These are phyloP conservation scores for Amyelois transitella DNA, from an alignment of 1,140 invertebrate species.

Conservation along the genomic window DNA sequence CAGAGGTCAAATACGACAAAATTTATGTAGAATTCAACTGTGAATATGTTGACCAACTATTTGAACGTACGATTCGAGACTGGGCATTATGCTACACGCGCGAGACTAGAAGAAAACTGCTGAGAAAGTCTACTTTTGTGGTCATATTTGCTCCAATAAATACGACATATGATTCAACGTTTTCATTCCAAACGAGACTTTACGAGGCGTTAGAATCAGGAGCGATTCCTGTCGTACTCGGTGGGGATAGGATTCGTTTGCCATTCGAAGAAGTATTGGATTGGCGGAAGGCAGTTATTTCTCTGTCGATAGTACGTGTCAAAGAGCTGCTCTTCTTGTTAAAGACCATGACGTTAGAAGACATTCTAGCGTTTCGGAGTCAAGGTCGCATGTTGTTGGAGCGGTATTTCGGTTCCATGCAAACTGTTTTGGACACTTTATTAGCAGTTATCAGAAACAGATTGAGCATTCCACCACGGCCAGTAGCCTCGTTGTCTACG, in stretches of 20 bases:
- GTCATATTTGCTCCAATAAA: conserved; percentile 88
- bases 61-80: conserved; percentile 77
- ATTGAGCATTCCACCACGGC: conserved; percentile 88
- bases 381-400: conserved; percentile 94
- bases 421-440: conserved; percentile 88
- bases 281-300: conserved; percentile 88
- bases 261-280: conserved; percentile 93
- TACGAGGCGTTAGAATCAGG: conserved; percentile 92
- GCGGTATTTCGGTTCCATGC: conserved; percentile 87
- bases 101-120: conserved; percentile 79
- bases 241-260: conserved; percentile 83
- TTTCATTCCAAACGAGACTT: conserved; percentile 85
- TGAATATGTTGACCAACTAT: conserved; percentile 80
- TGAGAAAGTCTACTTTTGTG: conserved; percentile 91
- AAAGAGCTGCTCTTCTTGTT: conserved; percentile 96
- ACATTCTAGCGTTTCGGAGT: conserved; percentile 88
- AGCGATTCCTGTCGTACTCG: conserved; percentile 93
- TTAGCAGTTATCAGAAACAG: conserved; percentile 87
- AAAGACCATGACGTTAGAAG: conserved; percentile 89
- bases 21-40: conserved; percentile 89
- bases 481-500: conserved; percentile 78
- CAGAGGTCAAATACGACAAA: conserved; percentile 73
- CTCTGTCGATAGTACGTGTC: conserved; percentile 89
- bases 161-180: conserved; percentile 80
- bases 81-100: conserved; percentile 90